phyloP scores from a whole-genome alignment of 2,113 vertebrate genomes.

The Alligator sinensis region DNA sequence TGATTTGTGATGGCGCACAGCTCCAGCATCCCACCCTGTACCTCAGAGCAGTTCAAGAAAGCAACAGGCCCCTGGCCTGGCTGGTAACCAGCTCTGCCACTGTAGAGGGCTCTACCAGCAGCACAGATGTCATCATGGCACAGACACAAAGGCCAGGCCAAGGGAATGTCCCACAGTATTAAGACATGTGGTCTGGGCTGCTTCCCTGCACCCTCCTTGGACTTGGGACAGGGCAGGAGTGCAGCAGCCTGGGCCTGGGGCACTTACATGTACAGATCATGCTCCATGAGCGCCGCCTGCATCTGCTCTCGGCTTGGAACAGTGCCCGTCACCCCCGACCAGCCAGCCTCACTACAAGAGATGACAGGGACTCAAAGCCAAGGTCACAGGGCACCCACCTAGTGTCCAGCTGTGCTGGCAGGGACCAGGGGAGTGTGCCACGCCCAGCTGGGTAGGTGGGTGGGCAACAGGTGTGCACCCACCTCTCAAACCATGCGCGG shows the following conservation, averaged over 20 bases:
- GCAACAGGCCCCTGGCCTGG: neutral
- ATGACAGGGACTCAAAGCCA: neutral
- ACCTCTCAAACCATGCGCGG: constrained; percentile 89
- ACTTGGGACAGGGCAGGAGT: neutral
- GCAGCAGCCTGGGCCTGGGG: neutral
- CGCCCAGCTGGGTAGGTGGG: neutral
- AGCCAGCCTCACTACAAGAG: constrained; percentile 79
- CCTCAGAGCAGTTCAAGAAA: neutral
- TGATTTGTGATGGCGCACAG: neutral
- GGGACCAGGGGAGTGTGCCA: too few relatives aligned
- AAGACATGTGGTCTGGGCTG: accelerated
- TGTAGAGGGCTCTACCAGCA: neutral
- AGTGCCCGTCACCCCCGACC: constrained; percentile 87
- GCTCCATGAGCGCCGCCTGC: constrained; percentile 82
- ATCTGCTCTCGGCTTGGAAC: constrained; percentile 81
- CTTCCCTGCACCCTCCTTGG: accelerated
- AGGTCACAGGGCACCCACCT: accelerated
- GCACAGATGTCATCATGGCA: neutral
- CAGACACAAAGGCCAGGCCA: neutral
- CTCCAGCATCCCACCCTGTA: neutral
- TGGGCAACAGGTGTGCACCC: neutral
- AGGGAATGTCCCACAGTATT: neutral
- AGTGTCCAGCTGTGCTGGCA: too few relatives aligned
- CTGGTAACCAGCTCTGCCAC: neutral
- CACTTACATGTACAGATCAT: constrained; percentile 93